A percentile compares a stretch with the other conserved stretches of the same genome.
phyloP scores from a whole-genome alignment of 2,113 vertebrate species.

The Daboia siamensis region DNA sequence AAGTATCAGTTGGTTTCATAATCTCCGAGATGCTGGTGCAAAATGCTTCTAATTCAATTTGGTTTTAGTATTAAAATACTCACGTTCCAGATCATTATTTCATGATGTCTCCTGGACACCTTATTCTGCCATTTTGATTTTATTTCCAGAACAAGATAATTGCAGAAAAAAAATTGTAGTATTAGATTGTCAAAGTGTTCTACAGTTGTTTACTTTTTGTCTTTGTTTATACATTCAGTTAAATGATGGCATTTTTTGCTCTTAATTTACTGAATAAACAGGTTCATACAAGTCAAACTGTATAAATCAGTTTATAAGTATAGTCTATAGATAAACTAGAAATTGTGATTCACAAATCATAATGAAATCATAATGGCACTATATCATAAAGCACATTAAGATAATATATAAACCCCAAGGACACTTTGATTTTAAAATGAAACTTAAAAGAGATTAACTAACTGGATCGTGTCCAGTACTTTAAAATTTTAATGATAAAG shows the following conservation, averaged over 20 bases:
- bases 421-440: background rate
- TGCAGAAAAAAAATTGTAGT: background rate
- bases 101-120: background rate
- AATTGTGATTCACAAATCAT: background rate
- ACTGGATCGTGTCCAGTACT: background rate
- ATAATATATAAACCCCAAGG: background rate
- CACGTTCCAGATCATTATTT: background rate
- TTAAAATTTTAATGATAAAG: accelerated
- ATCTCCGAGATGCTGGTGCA: background rate
- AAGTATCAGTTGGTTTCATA: constrained; percentile 12
- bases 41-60: background rate
- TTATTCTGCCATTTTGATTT: background rate
- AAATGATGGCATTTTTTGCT: background rate
- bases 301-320: too few relatives aligned
- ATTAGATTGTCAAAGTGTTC: background rate
- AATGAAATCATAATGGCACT: background rate
- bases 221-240: background rate
- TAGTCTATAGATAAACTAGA: background rate
- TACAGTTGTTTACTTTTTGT: background rate
- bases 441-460: background rate
- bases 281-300: background rate
- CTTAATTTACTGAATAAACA: background rate
- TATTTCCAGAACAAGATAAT: background rate
- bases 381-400: background rate
- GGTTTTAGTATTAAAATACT: background rate